Evolutionary conservation across 2,113 vertebrate species (phyloP).

Genomic region (Nansenia antarctica): DNA sequence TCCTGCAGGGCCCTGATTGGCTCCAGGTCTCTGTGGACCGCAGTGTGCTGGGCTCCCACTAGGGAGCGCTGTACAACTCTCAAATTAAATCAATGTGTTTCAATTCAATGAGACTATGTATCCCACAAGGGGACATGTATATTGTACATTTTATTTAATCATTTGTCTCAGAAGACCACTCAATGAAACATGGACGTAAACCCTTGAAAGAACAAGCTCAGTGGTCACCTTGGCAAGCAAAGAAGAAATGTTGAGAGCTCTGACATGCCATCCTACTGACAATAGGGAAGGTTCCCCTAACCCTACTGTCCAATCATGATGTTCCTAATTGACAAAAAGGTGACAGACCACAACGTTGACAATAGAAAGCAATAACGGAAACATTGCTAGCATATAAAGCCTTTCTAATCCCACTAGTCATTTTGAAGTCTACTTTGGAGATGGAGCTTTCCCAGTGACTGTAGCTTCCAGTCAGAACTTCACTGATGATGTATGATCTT

Average conservation of each 20-base stretch:
- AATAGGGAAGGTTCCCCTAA: too few relatives aligned
- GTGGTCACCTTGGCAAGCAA: slow-evolving; percentile 54
- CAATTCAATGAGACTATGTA: neutral
- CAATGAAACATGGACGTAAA: slow-evolving; percentile 61
- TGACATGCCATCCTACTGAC: neutral
- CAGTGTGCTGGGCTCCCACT: slow-evolving; percentile 61
- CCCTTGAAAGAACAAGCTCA: slow-evolving; percentile 37
- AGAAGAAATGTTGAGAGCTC: slow-evolving; percentile 35
- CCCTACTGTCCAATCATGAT: too few relatives aligned
- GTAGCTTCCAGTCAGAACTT: neutral
- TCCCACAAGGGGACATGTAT: neutral
- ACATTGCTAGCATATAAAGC: too few relatives aligned
- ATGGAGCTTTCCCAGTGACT: too few relatives aligned
- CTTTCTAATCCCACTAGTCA: too few relatives aligned
- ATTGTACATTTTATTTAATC: slow-evolving; percentile 24
- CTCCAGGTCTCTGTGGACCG: slow-evolving; percentile 62
- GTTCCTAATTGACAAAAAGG: too few relatives aligned
- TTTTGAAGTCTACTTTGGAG: too few relatives aligned
- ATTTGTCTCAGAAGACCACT: slow-evolving; percentile 46
- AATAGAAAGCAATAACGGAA: too few relatives aligned
- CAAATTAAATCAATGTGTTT: neutral
- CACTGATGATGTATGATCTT: neutral
- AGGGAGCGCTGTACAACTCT: slow-evolving; percentile 45
- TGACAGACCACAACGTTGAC: too few relatives aligned
- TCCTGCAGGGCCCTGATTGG: slow-evolving; percentile 77